Conservation (phyloP, 1,140 invertebrate species). For the Dinoponera quadriceps region DNA sequence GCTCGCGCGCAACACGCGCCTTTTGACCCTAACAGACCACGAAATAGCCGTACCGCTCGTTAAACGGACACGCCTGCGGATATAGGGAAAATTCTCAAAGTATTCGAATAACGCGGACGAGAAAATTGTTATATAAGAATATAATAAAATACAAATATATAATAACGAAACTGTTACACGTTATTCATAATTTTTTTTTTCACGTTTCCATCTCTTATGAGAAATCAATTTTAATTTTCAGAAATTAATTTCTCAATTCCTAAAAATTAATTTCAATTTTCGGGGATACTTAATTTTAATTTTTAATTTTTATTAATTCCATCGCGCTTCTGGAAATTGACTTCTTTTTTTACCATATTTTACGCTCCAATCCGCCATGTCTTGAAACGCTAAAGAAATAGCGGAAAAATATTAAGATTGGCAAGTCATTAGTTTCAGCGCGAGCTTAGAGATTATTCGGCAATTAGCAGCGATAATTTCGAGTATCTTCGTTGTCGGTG, state of each 20-base stretch:
- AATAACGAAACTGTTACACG: too few species aligned
- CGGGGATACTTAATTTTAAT: too few species aligned
- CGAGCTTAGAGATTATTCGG: neutral
- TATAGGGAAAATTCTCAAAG: conserved; percentile 27
- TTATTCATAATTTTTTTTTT: neutral
- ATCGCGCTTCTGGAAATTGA: too few species aligned
- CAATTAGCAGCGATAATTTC: conserved; percentile 23
- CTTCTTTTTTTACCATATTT: neutral
- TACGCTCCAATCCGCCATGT: neutral
- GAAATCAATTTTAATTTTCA: too few species aligned
- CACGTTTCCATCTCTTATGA: neutral
- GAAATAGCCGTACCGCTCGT: neutral
- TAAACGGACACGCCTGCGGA: conserved; percentile 1
- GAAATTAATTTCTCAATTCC: too few species aligned
- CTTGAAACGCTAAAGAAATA: neutral
- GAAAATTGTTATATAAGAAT: too few species aligned
- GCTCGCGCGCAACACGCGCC: neutral
- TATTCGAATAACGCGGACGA: neutral
- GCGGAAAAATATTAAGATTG: neutral
- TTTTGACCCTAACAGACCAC: neutral
- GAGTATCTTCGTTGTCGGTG: conserved; percentile 51
- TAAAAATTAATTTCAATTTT: neutral
- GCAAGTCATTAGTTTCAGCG: neutral
- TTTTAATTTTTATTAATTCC: too few species aligned
- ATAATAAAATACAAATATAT: too few species aligned